Evolutionary conservation across 2,113 vertebrate species (phyloP), one percentile per base, ranked within the genome.

Genomic region (Triplophysa dalaica): DNA sequence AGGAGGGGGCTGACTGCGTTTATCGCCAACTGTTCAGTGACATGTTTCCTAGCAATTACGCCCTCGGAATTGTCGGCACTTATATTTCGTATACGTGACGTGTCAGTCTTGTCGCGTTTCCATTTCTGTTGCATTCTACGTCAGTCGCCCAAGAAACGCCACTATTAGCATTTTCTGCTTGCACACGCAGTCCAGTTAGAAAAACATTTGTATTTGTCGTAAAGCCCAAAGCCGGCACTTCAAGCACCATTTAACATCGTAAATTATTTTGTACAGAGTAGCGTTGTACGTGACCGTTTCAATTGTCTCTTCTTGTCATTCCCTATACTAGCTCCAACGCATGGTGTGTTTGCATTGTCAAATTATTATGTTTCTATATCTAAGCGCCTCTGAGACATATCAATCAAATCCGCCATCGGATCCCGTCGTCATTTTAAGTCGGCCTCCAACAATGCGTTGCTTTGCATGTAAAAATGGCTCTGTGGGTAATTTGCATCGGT

Each of bases 21-120:
- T 93, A 93, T 94, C 95, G 93, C 95, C 95, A 97, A 98, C 96
- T 96, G 95, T 94, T 96, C 93, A 88, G 92, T 90, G 93, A 98
- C 95, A 98, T 97, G 93, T 94, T 95, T 92, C 90, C 86, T 87
- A 89, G 89, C 89, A 92, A 92, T 93, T 90, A 94, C 89, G 87
- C 86, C 0, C 79, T 84, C 38, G 21, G 48, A 61, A 43, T 88
- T 77, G 85, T 88, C 86, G 86, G 91, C 90, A 89, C 89, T 90
- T 91, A 89, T 89, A 87, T 90, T 90, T 87, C 91, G 85, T 87
- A 92, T 89, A 91, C 87, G 90, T 89, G 21, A 21, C 21, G 5
- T 14, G 19, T 16, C 21, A 70, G 21, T 16, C 7, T 16, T 2
- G 8, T 73, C 33, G 10, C 19, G 3, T 16, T 43, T 26, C 16